Evolutionary conservation across 2,888 invertebrate genomes (phyloP), one percentile per base, ranked within the genome.

Genomic region (Trachelus iudaicus): DNA sequence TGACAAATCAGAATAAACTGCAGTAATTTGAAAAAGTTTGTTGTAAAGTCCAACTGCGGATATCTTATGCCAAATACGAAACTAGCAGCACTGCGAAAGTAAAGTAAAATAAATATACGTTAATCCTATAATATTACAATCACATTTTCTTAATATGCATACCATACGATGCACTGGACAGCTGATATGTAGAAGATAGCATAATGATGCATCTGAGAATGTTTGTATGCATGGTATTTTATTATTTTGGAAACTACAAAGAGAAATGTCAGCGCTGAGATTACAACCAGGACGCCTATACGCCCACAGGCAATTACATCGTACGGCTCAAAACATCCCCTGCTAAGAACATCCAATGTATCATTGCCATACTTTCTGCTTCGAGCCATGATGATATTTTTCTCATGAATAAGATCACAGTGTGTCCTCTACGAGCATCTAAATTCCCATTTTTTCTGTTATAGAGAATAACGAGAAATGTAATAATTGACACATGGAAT

Each of bases 1-100:
- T 93, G 93, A 83, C 92, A 92, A 83, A 93, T 92, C 34, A 93
- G 87, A 76, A 92, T 89, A 78, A 93, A 92, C 84, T 93, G 92
- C 35, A 92, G 84, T 69, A 93, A 88, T 82, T 93, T 93, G 23
- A 93, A 88, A 83, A 92, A 93, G 81, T 92, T 92, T 4, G 92
- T 90, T 1, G 90, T 88, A 85, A 93, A 92, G 83, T 93, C 92
- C 79, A 93, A 84, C 84, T 93, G 92, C 4, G 92, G 91, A 80
- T 92, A 92, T 71, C 89, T 88, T 76, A 85, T 86, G 4, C 92
- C 91, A 56, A 92, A 85, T 75, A 92, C 85, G 87, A 92, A 93
- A 85, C 92, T 92, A 11, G 92, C 88, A 77, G 90, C 90, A 81
- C 93, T 93, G 87, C 33, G 90, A 89, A 79, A 76, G 75, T 76